Conservation (phyloP, 2,113 vertebrate genomes). For the Alces alces region DNA sequence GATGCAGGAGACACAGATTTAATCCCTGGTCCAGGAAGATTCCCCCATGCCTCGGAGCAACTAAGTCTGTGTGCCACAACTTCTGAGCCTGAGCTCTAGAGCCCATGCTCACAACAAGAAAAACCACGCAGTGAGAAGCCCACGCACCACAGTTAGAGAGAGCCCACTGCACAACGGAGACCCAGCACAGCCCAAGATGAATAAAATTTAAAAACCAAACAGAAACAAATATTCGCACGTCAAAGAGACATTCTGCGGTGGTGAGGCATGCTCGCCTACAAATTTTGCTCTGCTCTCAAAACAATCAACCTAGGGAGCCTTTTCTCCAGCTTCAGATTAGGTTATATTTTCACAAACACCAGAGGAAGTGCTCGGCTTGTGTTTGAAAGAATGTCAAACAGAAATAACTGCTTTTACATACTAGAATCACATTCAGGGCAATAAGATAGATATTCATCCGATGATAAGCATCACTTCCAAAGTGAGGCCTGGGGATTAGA, state of each 20-base stretch:
- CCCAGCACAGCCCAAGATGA: not conserved
- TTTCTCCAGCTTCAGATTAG: not conserved
- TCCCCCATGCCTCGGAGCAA: not conserved
- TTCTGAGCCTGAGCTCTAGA: not conserved
- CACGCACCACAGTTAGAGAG: not conserved
- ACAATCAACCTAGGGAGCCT: not conserved
- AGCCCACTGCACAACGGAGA: not conserved
- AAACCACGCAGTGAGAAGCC: not conserved
- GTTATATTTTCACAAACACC: not conserved
- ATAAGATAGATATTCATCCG: not conserved
- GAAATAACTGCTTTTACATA: not conserved
- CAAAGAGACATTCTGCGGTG: not conserved
- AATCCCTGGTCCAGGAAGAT: not conserved
- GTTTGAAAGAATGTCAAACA: not conserved
- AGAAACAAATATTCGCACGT: not conserved
- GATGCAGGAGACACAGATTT: not conserved
- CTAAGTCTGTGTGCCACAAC: not conserved
- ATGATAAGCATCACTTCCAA: not conserved
- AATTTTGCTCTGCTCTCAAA: not conserved
- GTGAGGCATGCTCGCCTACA: not conserved
- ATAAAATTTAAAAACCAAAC: not conserved
- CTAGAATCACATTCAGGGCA: not conserved
- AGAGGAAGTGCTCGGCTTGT: not conserved
- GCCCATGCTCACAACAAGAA: not conserved
- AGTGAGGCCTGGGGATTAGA: not conserved